phyloP scores from a whole-genome alignment of 2,797 vertebrate species.

The Hyperoplus lanceolatus region DNA sequence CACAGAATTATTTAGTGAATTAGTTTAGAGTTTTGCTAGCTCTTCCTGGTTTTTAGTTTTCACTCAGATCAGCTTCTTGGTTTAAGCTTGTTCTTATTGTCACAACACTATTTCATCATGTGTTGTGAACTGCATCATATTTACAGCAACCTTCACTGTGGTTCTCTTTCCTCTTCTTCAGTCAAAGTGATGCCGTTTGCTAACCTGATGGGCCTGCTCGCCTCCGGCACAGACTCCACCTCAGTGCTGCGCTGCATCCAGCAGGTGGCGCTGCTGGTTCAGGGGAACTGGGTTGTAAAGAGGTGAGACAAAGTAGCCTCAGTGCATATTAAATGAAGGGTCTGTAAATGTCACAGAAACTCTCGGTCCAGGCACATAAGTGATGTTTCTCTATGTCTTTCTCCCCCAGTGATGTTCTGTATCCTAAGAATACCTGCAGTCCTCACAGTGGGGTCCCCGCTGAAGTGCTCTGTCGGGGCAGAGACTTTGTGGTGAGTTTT shows the following conservation, averaged over 20 bases:
- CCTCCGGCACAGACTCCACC: constrained; percentile 91
- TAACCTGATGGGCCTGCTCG: constrained; percentile 95
- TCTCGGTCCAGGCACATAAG: not conserved
- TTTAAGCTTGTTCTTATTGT: not conserved
- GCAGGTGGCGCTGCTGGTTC: constrained; percentile 98
- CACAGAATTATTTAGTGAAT: not conserved
- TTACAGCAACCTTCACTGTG: not conserved
- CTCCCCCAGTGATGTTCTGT: constrained; percentile 92
- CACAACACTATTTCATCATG: not conserved
- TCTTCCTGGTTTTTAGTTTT: not conserved
- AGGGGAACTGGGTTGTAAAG: constrained; percentile 99
- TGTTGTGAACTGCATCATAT: not conserved
- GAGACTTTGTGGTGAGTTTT: constrained; percentile 95
- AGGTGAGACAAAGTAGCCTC: constrained; percentile 84
- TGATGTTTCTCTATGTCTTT: not conserved
- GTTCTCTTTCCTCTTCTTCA: constrained; percentile 64
- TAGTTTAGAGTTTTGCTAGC: not conserved
- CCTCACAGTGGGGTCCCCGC: constrained; percentile 96
- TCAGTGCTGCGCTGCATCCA: constrained; percentile 96
- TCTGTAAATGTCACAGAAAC: not conserved
- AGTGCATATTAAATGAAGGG: not conserved
- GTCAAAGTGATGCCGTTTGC: constrained; percentile 98
- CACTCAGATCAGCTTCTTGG: not conserved
- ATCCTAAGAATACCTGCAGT: constrained; percentile 96
- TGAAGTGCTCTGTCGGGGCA: constrained; percentile 95